Conservation (phyloP, 2,797 vertebrate genomes). For the Melanotaenia nigrans region DNA sequence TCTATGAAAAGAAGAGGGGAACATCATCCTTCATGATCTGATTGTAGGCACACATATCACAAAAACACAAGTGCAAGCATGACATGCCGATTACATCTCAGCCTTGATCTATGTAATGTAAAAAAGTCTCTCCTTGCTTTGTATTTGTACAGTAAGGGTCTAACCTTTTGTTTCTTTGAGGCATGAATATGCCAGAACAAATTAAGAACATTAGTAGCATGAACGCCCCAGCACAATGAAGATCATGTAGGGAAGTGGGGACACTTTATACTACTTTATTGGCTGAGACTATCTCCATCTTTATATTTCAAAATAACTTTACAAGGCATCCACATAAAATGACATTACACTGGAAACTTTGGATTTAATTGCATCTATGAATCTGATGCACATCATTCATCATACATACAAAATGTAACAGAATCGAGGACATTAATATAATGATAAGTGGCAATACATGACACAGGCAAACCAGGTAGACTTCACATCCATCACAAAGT, state of each 20-base stretch:
- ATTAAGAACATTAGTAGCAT: conserved; percentile 26
- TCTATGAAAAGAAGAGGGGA: conserved; percentile 51
- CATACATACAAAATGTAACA: not conserved
- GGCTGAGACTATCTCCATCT: conserved; percentile 22
- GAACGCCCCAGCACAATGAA: conserved; percentile 17
- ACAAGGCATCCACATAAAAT: not conserved
- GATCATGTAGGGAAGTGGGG: conserved; percentile 30
- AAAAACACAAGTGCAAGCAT: conserved; percentile 36
- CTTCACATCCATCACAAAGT: not conserved
- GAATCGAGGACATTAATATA: not conserved
- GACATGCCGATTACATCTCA: conserved; percentile 22
- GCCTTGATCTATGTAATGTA: conserved; percentile 27
- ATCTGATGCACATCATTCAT: not conserved
- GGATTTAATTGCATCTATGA: not conserved
- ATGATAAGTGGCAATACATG: not conserved
- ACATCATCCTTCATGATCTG: conserved; percentile 60
- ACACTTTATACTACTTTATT: conserved; percentile 27
- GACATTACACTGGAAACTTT: not conserved
- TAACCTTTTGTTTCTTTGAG: conserved; percentile 22
- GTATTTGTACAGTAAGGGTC: conserved; percentile 7
- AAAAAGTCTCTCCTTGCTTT: conserved; percentile 30
- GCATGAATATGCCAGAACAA: conserved; percentile 31
- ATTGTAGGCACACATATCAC: conserved; percentile 43
- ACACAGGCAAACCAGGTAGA: not conserved
- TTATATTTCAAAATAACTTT: not conserved